Percentiles rank a stretch among this genome's conserved stretches.
phyloP scores from a whole-genome alignment of 2,888 invertebrate genomes.

The Prosapia bicincta region DNA sequence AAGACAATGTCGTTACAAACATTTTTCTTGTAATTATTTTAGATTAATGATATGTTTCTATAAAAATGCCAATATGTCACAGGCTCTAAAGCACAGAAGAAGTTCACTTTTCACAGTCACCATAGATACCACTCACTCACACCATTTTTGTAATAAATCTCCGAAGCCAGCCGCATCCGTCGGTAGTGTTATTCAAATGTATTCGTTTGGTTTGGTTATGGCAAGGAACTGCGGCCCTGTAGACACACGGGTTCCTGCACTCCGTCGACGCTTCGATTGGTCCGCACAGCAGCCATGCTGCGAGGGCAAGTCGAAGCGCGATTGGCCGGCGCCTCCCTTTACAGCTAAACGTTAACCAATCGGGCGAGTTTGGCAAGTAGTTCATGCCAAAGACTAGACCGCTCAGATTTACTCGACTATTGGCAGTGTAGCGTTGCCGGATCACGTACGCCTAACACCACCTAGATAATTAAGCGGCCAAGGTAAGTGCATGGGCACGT shows the following conservation, averaged over 20 bases:
- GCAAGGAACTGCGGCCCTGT: conserved; percentile 3
- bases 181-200: conserved; percentile 22
- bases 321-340: conserved; percentile 19
- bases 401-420: conserved; percentile 23
- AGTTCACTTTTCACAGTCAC: neutral
- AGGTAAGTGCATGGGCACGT: conserved; percentile 25
- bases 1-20: no score
- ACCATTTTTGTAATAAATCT: conserved; percentile 26
- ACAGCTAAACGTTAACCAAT: conserved; percentile 13
- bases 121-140: neutral
- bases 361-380: conserved; percentile 1
- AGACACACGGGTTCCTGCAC: neutral
- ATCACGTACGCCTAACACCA: neutral
- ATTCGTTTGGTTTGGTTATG: conserved; percentile 1
- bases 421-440: neutral
- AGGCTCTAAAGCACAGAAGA: no score
- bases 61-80: no score
- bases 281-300: conserved; percentile 10
- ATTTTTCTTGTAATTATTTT: no score
- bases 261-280: conserved; percentile 6
- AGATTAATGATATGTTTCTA: no score
- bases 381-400: conserved; percentile 20
- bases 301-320: neutral
- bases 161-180: neutral
- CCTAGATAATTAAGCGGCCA: conserved; percentile 21